Evolutionary conservation across 2,113 vertebrate genomes (phyloP).

Genomic region (Sterrhoptilus dennistouni): DNA sequence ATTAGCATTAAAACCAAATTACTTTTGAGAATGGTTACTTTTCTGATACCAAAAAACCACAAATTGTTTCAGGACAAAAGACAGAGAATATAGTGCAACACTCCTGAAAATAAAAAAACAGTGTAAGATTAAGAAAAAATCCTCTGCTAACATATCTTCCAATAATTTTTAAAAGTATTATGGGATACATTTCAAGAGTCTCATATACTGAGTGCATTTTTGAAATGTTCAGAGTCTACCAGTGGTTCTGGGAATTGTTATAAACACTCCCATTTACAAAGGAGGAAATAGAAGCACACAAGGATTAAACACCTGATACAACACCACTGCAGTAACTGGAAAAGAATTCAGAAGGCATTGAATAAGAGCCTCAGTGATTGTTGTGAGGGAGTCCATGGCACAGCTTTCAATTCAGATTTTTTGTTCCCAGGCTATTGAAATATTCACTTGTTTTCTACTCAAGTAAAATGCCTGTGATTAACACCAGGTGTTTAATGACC

Average conservation of each 20-base stretch:
- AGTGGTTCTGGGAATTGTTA: neutral
- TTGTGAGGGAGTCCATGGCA: neutral
- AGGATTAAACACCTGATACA: neutral
- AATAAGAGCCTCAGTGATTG: neutral
- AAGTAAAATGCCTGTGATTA: neutral
- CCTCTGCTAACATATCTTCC: neutral
- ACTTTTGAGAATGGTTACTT: neutral
- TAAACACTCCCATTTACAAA: neutral
- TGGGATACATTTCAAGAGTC: neutral
- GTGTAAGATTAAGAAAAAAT: neutral
- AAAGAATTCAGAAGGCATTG: neutral
- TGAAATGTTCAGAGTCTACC: neutral
- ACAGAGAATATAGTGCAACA: neutral
- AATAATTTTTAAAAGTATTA: neutral
- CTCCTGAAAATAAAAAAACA: neutral
- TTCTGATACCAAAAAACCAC: neutral
- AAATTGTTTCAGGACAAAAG: neutral
- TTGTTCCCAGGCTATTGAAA: neutral
- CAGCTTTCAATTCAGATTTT: neutral
- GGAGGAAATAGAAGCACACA: neutral
- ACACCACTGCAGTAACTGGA: neutral
- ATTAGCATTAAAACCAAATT: neutral
- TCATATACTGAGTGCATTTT: neutral
- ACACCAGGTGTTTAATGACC: neutral
- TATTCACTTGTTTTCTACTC: neutral